A percentile compares a stretch with the other conserved stretches of the same genome.
Conservation (phyloP, 1,140 invertebrate genomes). For the Lepidurus apus region DNA sequence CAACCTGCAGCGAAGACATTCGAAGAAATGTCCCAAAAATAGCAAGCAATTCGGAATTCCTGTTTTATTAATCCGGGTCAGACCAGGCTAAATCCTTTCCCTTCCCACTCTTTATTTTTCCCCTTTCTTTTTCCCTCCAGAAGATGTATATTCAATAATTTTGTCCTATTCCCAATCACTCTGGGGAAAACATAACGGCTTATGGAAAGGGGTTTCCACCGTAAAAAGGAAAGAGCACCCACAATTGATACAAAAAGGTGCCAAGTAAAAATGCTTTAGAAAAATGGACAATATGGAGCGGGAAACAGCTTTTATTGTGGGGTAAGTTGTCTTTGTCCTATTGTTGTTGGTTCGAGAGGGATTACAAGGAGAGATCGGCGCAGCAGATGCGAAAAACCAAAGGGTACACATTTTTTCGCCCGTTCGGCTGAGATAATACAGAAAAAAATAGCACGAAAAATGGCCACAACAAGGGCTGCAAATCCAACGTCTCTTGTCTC, state of each 20-base stretch:
- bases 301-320: not conserved
- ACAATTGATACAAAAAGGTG: not conserved
- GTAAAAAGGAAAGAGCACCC: not conserved
- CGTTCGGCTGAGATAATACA: not conserved
- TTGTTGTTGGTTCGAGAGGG: not conserved
- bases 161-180: too few relatives aligned
- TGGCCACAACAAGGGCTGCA: not conserved
- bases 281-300: conserved; percentile 14
- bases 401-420: not conserved
- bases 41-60: not conserved
- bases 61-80: not conserved
- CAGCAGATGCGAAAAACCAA: not conserved
- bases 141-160: not conserved
- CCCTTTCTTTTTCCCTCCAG: not conserved
- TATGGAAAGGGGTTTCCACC: too few relatives aligned
- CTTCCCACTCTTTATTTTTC: not conserved
- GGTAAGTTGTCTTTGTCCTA: not conserved
- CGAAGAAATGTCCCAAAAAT: too few relatives aligned
- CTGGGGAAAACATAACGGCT: too few relatives aligned
- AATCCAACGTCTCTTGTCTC: not conserved
- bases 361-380: not conserved
- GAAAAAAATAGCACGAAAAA: not conserved
- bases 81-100: not conserved
- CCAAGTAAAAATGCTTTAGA: conserved; percentile 1
- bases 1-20: too few relatives aligned